Base-by-base conservation (phyloP, 2,888 invertebrate genomes). In the Andrena flavipes region DNA sequence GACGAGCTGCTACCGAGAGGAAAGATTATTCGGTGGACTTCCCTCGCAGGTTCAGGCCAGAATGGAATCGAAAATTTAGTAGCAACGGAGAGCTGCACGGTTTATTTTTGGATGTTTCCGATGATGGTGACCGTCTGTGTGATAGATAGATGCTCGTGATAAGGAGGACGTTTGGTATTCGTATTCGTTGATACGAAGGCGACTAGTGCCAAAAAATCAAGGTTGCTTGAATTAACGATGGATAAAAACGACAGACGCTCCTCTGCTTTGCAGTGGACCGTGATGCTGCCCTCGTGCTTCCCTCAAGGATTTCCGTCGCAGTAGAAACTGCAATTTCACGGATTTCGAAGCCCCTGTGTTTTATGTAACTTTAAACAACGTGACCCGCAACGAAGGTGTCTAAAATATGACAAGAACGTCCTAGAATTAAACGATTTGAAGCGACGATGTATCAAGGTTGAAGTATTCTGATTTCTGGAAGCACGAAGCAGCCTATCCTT, bases 191-290 rank as follows among this genome's bases (percentile, higher is more conserved):
- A 63, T 63, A 72, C 85, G 84, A 87, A 85, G 80, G 84, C 76
- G 76, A 87, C 56, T 80, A 71, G 80, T 76, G 82, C 84, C 89
- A 68, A 89, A 88, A 29, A 89, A 89, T 89, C 89, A 89, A 89
- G 89, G 89, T 80, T 85, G 84, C 71, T 67, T 78, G 81, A 74
- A 88, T 87, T 89, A 86, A 85, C 87, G 73, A 84, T 75, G 88
- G 84, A 88, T 84, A 86, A 85, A 78, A 87, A 71, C 74, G 73
- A 60, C 73, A 30, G 70, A 72, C 70, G 49, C 49, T 78, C 64
- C 54, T 71, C 72, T 67, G 72, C 29, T 69, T 87, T 60, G 63
- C 72, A 56, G 33, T 26, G 59, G 80, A 54, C 54, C 62, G 29
- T 51, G 63, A n/a, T 10, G 56, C 8, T 62, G 69, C 29, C 63